phyloP scores from a whole-genome alignment of 30 jellyfish, hydroid and myxozoan genomes.

The Aurelia aurita region DNA sequence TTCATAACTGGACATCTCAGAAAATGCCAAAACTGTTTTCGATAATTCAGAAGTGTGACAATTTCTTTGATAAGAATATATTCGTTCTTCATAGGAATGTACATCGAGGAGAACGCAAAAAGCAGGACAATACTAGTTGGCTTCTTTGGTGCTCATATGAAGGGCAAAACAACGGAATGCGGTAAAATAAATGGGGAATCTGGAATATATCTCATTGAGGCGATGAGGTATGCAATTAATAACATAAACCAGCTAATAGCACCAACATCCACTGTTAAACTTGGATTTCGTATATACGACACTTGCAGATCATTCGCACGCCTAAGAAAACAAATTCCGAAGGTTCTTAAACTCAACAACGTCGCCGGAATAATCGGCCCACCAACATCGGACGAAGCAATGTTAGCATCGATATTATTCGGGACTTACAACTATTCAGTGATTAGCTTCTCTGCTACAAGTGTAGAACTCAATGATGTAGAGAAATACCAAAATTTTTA shows the following conservation, averaged over 20 bases:
- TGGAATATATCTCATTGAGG: not conserved
- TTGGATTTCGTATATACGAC: not conserved
- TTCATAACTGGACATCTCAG: too few species aligned
- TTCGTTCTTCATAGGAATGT: too few species aligned
- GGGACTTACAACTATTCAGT: slow-evolving; percentile 26
- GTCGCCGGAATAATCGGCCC: slow-evolving; percentile 46
- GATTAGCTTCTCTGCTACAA: slow-evolving; percentile 54
- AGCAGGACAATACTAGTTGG: not conserved
- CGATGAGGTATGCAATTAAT: not conserved
- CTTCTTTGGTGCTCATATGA: not conserved
- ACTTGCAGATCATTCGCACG: not conserved
- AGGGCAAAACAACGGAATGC: not conserved
- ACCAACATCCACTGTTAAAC: not conserved
- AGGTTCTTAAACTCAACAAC: not conserved
- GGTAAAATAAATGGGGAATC: not conserved
- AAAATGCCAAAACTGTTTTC: too few species aligned
- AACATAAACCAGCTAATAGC: not conserved
- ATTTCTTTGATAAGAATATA: too few species aligned
- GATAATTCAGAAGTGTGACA: too few species aligned
- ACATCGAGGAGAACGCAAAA: not conserved
- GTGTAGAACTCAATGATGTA: slow-evolving; percentile 37
- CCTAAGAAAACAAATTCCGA: not conserved
- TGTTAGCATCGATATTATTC: slow-evolving; percentile 20
- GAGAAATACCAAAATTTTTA: slow-evolving; percentile 36
- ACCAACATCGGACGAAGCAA: slow-evolving; percentile 58